phyloP scores from a whole-genome alignment of 1,140 invertebrate species.

The Halyomorpha halys region DNA sequence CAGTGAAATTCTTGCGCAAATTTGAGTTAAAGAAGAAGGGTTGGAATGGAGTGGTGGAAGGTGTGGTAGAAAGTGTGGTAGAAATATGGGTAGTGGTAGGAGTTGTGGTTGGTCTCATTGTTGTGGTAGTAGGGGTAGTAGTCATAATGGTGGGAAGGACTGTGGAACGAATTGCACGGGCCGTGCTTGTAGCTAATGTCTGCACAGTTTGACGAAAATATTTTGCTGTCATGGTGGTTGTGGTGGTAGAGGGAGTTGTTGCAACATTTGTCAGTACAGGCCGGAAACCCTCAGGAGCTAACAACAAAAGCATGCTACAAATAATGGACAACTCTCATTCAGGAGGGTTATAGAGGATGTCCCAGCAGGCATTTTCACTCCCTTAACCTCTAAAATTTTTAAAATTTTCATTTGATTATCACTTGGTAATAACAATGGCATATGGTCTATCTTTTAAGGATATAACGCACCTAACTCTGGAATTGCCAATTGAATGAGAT shows the following conservation, averaged over 20 bases:
- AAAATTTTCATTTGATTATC: too few species aligned
- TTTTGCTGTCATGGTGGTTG: conserved; percentile 41
- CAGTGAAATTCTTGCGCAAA: conserved; percentile 22
- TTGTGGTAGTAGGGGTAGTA: conserved; percentile 18
- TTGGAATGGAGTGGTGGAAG: conserved; percentile 36
- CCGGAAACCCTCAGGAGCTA: conserved; percentile 34
- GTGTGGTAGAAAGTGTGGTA: conserved; percentile 37
- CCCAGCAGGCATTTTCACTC: too few species aligned
- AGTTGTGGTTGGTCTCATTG: conserved; percentile 28
- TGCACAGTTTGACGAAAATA: conserved; percentile 34
- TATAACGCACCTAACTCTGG: too few species aligned
- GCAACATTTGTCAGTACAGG: conserved; percentile 30
- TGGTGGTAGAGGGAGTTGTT: conserved; percentile 49
- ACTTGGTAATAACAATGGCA: too few species aligned
- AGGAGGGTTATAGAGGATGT: too few species aligned
- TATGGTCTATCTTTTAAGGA: too few species aligned
- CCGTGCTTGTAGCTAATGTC: conserved; percentile 32
- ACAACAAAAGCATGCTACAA: conserved; percentile 19
- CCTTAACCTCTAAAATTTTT: too few species aligned
- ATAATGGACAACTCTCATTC: not conserved
- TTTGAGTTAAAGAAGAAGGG: conserved; percentile 40
- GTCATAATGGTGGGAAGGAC: conserved; percentile 25
- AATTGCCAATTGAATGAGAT: too few species aligned
- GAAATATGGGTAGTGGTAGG: conserved; percentile 29
- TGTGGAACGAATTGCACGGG: conserved; percentile 20